These are phyloP conservation scores for Danio tinwini DNA, from an alignment of 2,797 vertebrate species.

Conservation along the genomic window DNA sequence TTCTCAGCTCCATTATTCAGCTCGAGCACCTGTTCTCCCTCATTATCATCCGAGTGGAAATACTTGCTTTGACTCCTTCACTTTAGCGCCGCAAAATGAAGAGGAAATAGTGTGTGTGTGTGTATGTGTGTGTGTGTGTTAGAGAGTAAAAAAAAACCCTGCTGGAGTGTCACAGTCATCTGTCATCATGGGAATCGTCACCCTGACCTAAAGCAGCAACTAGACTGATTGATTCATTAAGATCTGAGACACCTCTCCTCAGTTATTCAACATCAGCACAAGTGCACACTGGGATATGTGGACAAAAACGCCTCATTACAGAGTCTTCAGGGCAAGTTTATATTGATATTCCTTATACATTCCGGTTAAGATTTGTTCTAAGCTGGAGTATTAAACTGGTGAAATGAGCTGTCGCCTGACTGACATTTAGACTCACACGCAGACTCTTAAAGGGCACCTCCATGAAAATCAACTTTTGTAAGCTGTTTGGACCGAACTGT, in stretches of 20 bases:
- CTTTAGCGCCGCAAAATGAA: conserved; percentile 15
- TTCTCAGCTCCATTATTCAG: conserved; percentile 42
- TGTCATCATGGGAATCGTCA: conserved; percentile 57
- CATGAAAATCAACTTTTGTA: too few species aligned
- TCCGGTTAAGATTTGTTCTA: not conserved
- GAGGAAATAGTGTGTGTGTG: conserved; percentile 10
- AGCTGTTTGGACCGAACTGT: too few species aligned
- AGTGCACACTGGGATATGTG: not conserved
- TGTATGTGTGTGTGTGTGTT: not conserved
- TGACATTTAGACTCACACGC: too few species aligned
- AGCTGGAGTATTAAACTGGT: not conserved
- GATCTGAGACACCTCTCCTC: conserved; percentile 46
- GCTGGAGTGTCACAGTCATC: conserved; percentile 51
- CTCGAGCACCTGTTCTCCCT: conserved; percentile 43
- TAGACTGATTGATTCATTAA: conserved; percentile 58
- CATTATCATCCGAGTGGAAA: conserved; percentile 46
- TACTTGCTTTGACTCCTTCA: conserved; percentile 30
- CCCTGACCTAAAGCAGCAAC: conserved; percentile 40
- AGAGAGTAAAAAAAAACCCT: conserved; percentile 1
- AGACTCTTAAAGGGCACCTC: too few species aligned
- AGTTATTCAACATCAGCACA: not conserved
- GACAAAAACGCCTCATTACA: not conserved
- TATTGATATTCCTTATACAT: not conserved
- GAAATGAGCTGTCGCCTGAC: not conserved
- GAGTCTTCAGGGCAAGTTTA: not conserved